These are phyloP conservation scores for Hypanus sabinus DNA, from an alignment of 2,113 vertebrate species.

Conservation along the genomic window DNA sequence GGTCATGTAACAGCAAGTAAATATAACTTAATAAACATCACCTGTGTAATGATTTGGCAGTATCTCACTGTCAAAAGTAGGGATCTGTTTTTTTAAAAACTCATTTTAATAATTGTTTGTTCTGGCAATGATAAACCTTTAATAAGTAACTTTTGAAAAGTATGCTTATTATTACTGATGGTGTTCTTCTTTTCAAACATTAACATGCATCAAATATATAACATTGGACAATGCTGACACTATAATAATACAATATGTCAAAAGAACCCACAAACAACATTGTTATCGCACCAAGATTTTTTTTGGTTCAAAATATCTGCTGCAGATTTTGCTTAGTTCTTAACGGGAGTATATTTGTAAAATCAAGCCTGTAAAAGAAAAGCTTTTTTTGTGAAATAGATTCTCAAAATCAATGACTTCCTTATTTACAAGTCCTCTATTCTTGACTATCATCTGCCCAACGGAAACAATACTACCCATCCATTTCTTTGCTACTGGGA, in stretches of 20 bases:
- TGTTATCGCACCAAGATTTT: background rate
- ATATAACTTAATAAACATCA: background rate
- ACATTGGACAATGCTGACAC: background rate
- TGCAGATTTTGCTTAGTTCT: background rate
- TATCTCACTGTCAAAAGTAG: background rate
- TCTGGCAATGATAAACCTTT: background rate
- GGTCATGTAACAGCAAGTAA: background rate
- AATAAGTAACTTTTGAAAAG: background rate
- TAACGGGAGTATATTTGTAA: background rate
- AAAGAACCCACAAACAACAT: background rate
- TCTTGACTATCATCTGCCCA: background rate
- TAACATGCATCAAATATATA: constrained; percentile 18
- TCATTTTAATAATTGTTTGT: background rate
- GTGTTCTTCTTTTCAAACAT: background rate
- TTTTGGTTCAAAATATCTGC: background rate
- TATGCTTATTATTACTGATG: background rate
- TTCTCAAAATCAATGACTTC: background rate
- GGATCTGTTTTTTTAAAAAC: background rate
- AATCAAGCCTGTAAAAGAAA: background rate
- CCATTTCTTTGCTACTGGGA: background rate
- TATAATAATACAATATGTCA: background rate
- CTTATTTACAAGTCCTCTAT: background rate
- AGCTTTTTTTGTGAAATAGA: background rate
- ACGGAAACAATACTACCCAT: background rate
- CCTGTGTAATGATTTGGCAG: background rate